These are phyloP conservation scores for Synanthedon andrenaeformis DNA, from an alignment of 2,888 invertebrate species.

Conservation along the genomic window DNA sequence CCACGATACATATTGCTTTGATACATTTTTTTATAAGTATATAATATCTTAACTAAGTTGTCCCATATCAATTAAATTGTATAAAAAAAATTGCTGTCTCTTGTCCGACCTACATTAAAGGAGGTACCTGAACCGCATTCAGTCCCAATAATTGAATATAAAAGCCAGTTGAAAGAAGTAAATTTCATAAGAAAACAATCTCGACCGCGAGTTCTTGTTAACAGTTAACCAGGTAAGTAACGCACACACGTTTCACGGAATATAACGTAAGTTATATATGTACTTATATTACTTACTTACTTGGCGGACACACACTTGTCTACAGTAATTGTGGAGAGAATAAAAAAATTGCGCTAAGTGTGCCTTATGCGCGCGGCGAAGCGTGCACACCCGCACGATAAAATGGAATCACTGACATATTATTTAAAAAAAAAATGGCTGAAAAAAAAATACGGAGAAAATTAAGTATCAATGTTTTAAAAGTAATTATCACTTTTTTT, in stretches of 20 bases:
- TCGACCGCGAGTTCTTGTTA: constrained; percentile 5
- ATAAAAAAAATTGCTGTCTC: too few relatives aligned
- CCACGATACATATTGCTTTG: too few relatives aligned
- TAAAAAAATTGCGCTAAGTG: constrained; percentile 65
- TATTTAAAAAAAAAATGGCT: not conserved
- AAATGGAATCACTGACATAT: not conserved
- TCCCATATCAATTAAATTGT: too few relatives aligned
- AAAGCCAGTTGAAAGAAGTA: not conserved
- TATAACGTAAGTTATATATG: constrained; percentile 3
- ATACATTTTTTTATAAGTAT: too few relatives aligned
- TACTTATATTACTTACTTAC: not conserved
- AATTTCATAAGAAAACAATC: not conserved
- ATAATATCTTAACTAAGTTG: too few relatives aligned
- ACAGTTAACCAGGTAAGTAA: constrained; percentile 21
- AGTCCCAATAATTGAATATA: too few relatives aligned
- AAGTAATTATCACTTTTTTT: too few relatives aligned
- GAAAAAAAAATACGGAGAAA: too few relatives aligned
- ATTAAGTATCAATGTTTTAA: too few relatives aligned
- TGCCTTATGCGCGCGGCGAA: constrained; percentile 58
- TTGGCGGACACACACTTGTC: constrained; percentile 20
- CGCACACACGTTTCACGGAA: constrained; percentile 8
- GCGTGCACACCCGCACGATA: constrained; percentile 28
- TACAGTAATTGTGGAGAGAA: constrained; percentile 59
- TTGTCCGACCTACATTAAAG: too few relatives aligned
- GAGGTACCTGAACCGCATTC: too few relatives aligned